Conservation (phyloP, 2,797 vertebrate species). For the Darevskia mixta region DNA sequence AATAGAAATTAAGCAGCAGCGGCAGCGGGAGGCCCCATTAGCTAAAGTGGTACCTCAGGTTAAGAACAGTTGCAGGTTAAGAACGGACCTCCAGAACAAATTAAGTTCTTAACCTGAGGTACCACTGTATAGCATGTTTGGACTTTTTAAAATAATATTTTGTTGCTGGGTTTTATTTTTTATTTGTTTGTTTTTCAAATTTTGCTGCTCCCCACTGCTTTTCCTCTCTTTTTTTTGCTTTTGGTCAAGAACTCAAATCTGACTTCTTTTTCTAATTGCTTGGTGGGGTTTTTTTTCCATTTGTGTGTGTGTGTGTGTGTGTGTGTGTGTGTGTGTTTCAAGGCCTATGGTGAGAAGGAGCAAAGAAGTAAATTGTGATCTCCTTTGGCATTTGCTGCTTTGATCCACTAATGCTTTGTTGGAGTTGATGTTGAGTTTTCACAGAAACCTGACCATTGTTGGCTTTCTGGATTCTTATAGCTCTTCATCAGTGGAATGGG, state of each 20-base stretch:
- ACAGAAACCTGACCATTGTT: background rate
- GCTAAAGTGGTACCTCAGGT: too few species aligned
- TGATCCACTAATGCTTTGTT: background rate
- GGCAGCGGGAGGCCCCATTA: too few species aligned
- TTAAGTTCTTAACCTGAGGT: too few species aligned
- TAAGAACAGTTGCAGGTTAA: too few species aligned
- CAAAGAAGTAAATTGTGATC: background rate
- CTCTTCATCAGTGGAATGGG: background rate
- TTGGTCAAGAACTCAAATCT: background rate
- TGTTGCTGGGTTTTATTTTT: background rate
- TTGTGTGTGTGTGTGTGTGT: background rate
- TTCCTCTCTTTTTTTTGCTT: background rate
- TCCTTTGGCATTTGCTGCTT: constrained; percentile 11
- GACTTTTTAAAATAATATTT: background rate
- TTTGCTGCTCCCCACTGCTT: background rate
- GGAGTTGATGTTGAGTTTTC: background rate
- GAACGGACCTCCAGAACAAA: too few species aligned
- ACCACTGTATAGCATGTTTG: background rate
- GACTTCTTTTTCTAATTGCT: too few species aligned
- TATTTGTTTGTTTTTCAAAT: too few species aligned
- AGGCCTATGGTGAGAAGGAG: background rate
- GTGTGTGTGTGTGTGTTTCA: background rate
- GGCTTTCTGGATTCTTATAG: background rate
- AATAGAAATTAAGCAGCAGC: too few species aligned
- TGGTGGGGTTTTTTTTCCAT: background rate